These are phyloP conservation scores for Pantherophis vulpinus DNA, from an alignment of 2,797 vertebrate species.

Conservation along the genomic window DNA sequence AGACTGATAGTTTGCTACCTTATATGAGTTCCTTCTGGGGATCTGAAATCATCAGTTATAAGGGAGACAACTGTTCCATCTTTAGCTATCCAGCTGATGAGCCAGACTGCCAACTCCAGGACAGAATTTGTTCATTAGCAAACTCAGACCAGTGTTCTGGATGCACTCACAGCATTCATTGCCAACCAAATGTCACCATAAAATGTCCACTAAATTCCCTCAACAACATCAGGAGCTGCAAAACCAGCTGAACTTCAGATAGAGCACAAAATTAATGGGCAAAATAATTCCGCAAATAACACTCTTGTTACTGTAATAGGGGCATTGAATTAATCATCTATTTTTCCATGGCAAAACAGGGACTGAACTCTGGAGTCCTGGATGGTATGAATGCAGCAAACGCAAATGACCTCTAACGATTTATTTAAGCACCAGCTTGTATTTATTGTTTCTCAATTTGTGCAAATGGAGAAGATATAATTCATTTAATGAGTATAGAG, in stretches of 20 bases:
- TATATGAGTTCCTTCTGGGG: not conserved
- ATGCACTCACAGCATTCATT: constrained; percentile 7
- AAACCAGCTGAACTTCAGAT: constrained; percentile 27
- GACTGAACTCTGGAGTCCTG: not conserved
- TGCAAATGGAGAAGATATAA: constrained; percentile 5
- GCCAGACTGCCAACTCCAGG: constrained; percentile 9
- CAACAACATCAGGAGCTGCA: not conserved
- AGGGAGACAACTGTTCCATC: constrained; percentile 4
- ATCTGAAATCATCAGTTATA: constrained; percentile 6
- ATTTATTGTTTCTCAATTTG: constrained; percentile 25
- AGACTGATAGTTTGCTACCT: not conserved
- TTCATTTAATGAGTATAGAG: not conserved
- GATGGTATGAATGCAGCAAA: not conserved
- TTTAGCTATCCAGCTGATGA: constrained; percentile 23
- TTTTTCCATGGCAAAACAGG: not conserved
- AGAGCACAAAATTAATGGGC: not conserved
- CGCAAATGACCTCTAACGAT: not conserved
- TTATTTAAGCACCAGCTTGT: not conserved
- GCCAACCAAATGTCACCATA: not conserved
- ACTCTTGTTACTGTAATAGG: not conserved
- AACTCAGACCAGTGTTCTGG: constrained; percentile 8
- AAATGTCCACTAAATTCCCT: not conserved
- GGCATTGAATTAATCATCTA: not conserved
- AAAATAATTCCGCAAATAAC: not conserved
- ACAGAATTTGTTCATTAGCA: constrained; percentile 28